These are phyloP conservation scores for Rhinopomastus cyanomelas DNA, from an alignment of 2,113 vertebrate genomes.

Conservation along the genomic window DNA sequence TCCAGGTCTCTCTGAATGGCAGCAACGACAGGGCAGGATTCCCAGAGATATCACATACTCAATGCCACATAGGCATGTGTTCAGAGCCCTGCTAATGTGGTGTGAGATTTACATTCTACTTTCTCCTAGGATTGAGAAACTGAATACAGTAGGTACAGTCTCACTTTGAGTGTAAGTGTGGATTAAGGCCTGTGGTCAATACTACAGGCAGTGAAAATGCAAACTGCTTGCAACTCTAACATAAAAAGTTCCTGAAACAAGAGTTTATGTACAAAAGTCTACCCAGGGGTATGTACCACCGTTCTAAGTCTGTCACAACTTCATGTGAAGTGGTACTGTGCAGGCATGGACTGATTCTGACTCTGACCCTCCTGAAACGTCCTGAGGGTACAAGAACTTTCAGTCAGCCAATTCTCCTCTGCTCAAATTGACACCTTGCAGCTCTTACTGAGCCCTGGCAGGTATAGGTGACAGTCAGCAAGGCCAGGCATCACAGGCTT, in stretches of 20 bases:
- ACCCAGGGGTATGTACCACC: background rate
- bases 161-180: background rate
- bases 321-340: background rate
- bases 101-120: background rate
- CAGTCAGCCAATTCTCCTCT: background rate
- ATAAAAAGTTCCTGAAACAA: background rate
- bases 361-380: background rate
- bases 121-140: background rate
- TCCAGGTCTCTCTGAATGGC: too few species aligned
- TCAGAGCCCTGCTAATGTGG: background rate
- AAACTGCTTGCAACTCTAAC: background rate
- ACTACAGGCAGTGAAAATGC: background rate
- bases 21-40: too few species aligned
- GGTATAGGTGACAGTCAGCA: background rate
- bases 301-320: background rate
- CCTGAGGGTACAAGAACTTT: background rate
- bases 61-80: background rate
- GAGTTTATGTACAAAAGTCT: background rate
- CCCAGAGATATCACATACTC: too few species aligned
- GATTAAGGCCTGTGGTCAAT: background rate
- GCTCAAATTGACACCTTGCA: background rate
- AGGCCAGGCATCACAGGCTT: background rate
- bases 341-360: background rate
- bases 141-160: background rate
- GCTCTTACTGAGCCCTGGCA: background rate